Base-by-base conservation (phyloP, 2,797 vertebrate species). In the Chelonia mydas region DNA sequence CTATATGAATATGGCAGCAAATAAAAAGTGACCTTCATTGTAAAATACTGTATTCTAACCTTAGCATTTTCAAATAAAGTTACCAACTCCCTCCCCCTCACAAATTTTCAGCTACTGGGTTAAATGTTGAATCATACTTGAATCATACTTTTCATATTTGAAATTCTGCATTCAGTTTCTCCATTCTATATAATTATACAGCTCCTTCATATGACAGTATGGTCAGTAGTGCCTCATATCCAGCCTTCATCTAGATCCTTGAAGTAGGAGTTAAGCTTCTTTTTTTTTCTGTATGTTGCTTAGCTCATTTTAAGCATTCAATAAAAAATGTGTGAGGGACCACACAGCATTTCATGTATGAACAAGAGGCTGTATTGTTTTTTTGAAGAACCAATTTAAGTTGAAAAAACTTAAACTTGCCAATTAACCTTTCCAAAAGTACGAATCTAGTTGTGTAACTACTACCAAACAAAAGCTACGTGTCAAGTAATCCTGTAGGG, bases 231-330 rank as follows among this genome's bases (percentile, higher is more conserved):
- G 10, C 68, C 53, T 86, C 11, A 59, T 88, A 23, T 33, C 5
- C 50, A 37, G n/a, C 10, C 57, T 84, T 85, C 33, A 81, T 65
- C 78, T 78, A 61, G 5, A 77, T 79, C 59, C 3, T 37, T 88
- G 1, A 17, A 74, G 16, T 59, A 84, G 17, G 83, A 84, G 3
- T 13, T 65, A 33, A 74, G n/a, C 53, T 78, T 57, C 17, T 72
- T 0, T 76, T 28, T 77, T 78, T 15, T 77, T 0, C 0, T 5
- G 1, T 65, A 1, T 16, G 0, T 89, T 83, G 65, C 0, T 41
- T 86, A 11, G 2, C 77, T 15, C 78, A 57, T 16, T 83, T 72
- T 21, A 2, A 72, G 11, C 2, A 1, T n/a, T 84, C 17, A 21
- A 19, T 19, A 31, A 31, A 55, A 47, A 50, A 88, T 91, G 33